Base-by-base conservation (phyloP, 2,797 vertebrate species). In the Trachurus trachurus region DNA sequence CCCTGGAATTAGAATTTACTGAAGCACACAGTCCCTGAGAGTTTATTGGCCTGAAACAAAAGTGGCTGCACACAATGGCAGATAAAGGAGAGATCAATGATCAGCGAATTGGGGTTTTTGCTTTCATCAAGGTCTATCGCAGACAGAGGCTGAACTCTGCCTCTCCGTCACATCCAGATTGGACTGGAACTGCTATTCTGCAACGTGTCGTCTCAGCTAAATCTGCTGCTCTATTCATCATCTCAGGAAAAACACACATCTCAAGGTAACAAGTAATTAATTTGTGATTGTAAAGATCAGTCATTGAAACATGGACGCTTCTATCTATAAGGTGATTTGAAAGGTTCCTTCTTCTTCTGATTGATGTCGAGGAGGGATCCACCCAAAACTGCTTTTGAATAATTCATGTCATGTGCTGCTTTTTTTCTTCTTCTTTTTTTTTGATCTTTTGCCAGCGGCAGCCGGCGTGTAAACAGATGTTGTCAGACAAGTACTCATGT, bases 1-100 rank as follows among this genome's bases (percentile, higher is more conserved):
- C 11, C 19, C 1, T 45, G 4, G 45, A 50, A 58, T 44, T 9
- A 53, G 21, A 37, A 37, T 37, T 37, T 40, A 31, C 40, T 34
- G 16, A 19, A 37, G 16, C 16, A 13, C 22, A 40, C n/a, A n/a
- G 50, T 49, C 42, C 3, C 60, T 21, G 50, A 52, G 53, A 62
- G 62, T 71, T 73, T 47, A 53, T 44, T 61, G 9, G 57, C 37
- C 49, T 56, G 62, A 70, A 78, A 73, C 64, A 49, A 34, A 76
- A 63, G 50, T 56, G 9, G 17, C 59, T 12, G 29, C 26, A 61
- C 54, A 67, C 53, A 66, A 58, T 49, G 76, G 76, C 61, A 73
- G 47, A 62, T 22, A 71, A 57, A 61, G 53, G 44, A 67, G 19
- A 66, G 49, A 66, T 19, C 21, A 58, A 15, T 37, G 37, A 71